phyloP scores from a whole-genome alignment of 1,140 invertebrate species.

The Drosophila sechellia region DNA sequence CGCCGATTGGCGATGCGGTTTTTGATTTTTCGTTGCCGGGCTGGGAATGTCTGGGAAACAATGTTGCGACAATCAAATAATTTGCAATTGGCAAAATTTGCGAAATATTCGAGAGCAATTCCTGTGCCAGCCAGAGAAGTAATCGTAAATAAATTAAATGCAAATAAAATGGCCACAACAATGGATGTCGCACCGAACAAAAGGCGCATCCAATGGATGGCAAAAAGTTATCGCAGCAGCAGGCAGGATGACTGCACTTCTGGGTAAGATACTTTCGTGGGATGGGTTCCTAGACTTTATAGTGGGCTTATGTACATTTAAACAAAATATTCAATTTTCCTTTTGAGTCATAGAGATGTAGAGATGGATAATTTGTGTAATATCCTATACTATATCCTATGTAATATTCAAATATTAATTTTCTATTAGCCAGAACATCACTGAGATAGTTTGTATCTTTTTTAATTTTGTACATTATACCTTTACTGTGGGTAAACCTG shows the following conservation, averaged over 20 bases:
- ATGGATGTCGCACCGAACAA: conserved; percentile 59
- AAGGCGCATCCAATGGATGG: conserved; percentile 49
- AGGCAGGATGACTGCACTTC: background rate
- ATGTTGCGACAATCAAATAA: conserved; percentile 77
- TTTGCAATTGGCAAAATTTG: conserved; percentile 79
- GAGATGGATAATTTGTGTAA: no score
- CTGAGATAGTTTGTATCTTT: no score
- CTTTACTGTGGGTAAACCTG: background rate
- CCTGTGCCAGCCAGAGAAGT: conserved; percentile 9
- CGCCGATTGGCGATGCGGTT: conserved; percentile 38
- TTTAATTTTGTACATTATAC: no score
- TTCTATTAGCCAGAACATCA: background rate
- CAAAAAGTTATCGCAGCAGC: conserved; percentile 57
- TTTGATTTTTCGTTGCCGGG: conserved; percentile 24
- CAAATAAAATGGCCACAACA: conserved; percentile 73
- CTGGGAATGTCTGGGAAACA: conserved; percentile 54
- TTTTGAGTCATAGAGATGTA: no score
- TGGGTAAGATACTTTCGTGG: background rate
- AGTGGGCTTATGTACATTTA: no score
- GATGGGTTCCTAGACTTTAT: background rate
- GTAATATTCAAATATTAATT: background rate
- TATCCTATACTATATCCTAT: no score
- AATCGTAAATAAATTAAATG: conserved; percentile 49
- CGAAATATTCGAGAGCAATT: conserved; percentile 58
- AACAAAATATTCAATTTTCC: background rate